These are phyloP conservation scores for Dasysyrphus albostriatus DNA, from an alignment of 2,888 invertebrate species.

Conservation along the genomic window DNA sequence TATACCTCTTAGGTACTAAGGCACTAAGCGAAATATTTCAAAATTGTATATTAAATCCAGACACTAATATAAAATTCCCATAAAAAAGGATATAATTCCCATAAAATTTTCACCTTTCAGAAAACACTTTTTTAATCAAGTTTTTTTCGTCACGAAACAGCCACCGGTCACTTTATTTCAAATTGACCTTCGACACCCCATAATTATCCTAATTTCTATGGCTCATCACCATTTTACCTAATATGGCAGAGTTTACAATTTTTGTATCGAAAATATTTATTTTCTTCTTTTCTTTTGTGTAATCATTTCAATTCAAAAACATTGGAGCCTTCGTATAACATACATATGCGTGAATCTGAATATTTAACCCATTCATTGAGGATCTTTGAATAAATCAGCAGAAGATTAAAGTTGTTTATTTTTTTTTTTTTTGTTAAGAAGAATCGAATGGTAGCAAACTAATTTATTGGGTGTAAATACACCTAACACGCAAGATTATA, in stretches of 20 bases:
- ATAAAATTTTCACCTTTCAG: slow-evolving; percentile 30
- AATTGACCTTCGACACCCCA: slow-evolving; percentile 30
- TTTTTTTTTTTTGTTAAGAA: slow-evolving; percentile 19
- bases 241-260: too few species aligned
- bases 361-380: slow-evolving; percentile 66
- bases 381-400: slow-evolving; percentile 65
- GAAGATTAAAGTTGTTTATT: background rate
- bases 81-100: background rate
- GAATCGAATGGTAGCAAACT: slow-evolving; percentile 46
- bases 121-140: slow-evolving; percentile 48
- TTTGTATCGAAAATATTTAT: background rate
- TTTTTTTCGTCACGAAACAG: slow-evolving; percentile 54
- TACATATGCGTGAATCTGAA: slow-evolving; percentile 70
- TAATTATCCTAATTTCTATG: slow-evolving; percentile 64
- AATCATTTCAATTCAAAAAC: slow-evolving; percentile 30
- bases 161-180: slow-evolving; percentile 12
- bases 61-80: too few species aligned
- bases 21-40: too few species aligned
- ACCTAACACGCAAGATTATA: slow-evolving; percentile 51
- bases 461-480: slow-evolving; percentile 57
- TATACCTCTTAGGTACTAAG: too few species aligned
- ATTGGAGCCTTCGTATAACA: background rate
- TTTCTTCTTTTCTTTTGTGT: background rate
- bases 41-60: too few species aligned
- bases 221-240: slow-evolving; percentile 55